These are phyloP conservation scores for Idaea dimidiata DNA, from an alignment of 2,888 invertebrate species.

Conservation along the genomic window DNA sequence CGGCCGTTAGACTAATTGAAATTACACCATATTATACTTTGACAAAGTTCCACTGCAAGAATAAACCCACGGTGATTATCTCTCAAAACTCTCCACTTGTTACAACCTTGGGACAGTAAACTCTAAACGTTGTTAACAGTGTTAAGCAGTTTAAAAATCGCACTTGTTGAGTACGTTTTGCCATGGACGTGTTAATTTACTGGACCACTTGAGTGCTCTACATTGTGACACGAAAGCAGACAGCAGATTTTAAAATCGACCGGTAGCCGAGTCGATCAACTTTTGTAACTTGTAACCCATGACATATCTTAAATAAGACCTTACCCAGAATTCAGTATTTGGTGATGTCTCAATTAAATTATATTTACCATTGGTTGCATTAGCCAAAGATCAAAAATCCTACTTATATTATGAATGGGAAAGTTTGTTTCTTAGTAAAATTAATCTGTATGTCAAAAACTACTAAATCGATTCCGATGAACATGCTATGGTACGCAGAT, in stretches of 20 bases:
- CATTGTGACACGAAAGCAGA: background rate
- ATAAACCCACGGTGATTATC: background rate
- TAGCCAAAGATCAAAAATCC: no score
- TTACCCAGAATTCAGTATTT: no score
- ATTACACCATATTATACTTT: background rate
- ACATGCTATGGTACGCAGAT: no score
- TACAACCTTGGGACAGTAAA: background rate
- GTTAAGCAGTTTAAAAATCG: background rate
- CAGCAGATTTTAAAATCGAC: background rate
- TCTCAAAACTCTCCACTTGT: background rate
- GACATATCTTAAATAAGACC: no score
- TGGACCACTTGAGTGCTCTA: constrained; percentile 1
- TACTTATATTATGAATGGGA: no score
- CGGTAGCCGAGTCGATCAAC: background rate
- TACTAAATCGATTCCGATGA: no score
- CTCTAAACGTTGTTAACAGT: background rate
- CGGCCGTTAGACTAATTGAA: no score
- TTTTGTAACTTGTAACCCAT: no score
- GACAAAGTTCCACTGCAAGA: background rate
- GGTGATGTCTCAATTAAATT: no score
- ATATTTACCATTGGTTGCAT: no score
- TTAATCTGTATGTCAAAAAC: no score
- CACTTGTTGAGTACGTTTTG: background rate
- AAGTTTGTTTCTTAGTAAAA: no score
- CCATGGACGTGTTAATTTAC: background rate